A percentile compares a stretch with the other conserved stretches of the same genome.
phyloP scores from a whole-genome alignment of 2,888 invertebrate genomes.

The Leptopilina syphax region DNA sequence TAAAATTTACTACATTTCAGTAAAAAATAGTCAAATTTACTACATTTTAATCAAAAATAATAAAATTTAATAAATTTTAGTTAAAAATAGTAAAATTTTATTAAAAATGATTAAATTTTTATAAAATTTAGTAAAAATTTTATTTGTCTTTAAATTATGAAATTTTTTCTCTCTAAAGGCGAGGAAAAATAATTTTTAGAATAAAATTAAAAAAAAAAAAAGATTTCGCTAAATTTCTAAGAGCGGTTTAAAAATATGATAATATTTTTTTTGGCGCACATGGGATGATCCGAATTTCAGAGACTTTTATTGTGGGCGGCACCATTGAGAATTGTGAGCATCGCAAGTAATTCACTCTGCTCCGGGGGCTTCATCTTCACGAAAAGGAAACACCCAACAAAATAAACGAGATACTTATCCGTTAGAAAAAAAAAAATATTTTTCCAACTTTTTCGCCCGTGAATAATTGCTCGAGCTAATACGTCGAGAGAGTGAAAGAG shows the following conservation, averaged over 20 bases:
- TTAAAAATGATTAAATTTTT: too few species aligned
- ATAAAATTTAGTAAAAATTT: too few species aligned
- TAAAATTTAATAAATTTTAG: too few species aligned
- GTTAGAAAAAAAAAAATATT: conserved; percentile 7
- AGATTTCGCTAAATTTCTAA: too few species aligned
- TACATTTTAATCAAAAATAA: too few species aligned
- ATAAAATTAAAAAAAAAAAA: too few species aligned
- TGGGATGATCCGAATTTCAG: conserved; percentile 53
- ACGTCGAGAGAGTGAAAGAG: not conserved
- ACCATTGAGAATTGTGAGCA: conserved; percentile 51
- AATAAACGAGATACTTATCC: conserved; percentile 49
- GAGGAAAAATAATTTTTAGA: too few species aligned
- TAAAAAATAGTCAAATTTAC: too few species aligned
- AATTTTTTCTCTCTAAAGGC: too few species aligned
- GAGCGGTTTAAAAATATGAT: not conserved
- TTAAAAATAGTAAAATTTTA: too few species aligned
- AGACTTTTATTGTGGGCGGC: conserved; percentile 50
- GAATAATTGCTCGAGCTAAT: not conserved
- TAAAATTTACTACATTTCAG: too few species aligned
- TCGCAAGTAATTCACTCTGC: conserved; percentile 54
- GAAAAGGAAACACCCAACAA: conserved; percentile 45
- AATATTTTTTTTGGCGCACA: not conserved
- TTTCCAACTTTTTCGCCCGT: not conserved
- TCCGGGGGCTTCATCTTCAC: conserved; percentile 42
- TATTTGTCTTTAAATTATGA: too few species aligned